Evolutionary conservation across 2,113 vertebrate species (phyloP).

Genomic region (Choloepus hoffmanni): DNA sequence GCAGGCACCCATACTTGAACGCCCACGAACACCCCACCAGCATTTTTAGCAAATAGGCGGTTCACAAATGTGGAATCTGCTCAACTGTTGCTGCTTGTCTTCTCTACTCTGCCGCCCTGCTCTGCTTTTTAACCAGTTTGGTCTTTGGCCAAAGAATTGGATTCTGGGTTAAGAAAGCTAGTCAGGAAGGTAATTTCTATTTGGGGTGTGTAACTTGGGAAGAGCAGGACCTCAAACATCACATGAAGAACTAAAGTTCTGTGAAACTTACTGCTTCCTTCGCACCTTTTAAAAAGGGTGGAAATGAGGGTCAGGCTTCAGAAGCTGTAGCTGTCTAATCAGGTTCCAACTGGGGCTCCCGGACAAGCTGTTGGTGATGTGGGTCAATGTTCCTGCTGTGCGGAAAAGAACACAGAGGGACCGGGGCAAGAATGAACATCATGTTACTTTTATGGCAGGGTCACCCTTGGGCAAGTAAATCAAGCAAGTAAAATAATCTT

Average conservation of each 20-base stretch:
- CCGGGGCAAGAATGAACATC: background rate
- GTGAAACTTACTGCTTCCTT: background rate
- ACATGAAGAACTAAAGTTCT: background rate
- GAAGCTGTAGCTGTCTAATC: background rate
- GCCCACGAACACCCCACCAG: no score
- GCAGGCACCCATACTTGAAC: no score
- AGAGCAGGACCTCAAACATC: background rate
- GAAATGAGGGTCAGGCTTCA: background rate
- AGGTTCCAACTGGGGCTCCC: background rate
- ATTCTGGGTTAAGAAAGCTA: background rate
- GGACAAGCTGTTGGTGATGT: background rate
- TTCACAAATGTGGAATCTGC: no score
- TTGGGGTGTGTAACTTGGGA: background rate
- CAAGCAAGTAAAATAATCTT: background rate
- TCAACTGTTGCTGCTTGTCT: background rate
- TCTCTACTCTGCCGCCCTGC: background rate
- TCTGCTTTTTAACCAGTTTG: background rate
- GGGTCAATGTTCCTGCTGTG: background rate
- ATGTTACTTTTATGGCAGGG: background rate
- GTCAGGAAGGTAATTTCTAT: background rate
- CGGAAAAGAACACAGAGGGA: background rate
- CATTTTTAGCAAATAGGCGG: no score
- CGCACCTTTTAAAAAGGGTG: background rate
- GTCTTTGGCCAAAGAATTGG: background rate
- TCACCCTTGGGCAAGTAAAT: background rate